phyloP scores from a whole-genome alignment of 1,140 invertebrate genomes.

The Diorhabda elongata region DNA sequence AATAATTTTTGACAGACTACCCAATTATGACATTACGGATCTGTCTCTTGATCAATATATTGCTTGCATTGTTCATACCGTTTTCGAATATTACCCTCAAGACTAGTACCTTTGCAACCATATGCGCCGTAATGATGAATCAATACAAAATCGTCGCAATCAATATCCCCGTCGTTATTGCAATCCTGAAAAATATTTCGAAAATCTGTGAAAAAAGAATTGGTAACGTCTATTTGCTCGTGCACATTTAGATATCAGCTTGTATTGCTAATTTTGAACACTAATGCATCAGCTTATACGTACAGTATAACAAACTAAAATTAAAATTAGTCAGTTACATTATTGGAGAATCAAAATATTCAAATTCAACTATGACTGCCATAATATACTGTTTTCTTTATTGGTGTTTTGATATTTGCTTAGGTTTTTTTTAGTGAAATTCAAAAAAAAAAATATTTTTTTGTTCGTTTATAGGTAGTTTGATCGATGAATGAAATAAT shows the following conservation, averaged over 20 bases:
- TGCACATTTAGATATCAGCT: background rate
- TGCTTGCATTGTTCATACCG: conserved; percentile 55
- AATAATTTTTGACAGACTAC: background rate
- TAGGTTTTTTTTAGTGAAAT: background rate
- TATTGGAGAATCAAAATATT: too few relatives aligned
- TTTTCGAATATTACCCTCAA: conserved; percentile 51
- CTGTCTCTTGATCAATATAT: conserved; percentile 40
- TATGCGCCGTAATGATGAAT: conserved; percentile 77
- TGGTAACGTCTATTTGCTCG: background rate
- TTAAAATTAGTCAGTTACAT: background rate
- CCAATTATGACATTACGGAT: background rate
- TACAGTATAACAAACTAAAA: background rate
- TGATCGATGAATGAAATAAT: background rate
- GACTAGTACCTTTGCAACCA: conserved; percentile 57
- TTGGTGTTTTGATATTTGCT: background rate
- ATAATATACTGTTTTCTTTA: too few relatives aligned
- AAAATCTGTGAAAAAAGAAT: background rate
- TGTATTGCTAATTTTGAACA: background rate
- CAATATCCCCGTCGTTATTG: conserved; percentile 67
- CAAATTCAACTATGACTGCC: too few relatives aligned
- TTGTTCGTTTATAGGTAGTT: background rate
- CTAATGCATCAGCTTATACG: background rate
- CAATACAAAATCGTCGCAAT: conserved; percentile 77
- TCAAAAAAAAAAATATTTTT: background rate
- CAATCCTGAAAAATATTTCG: conserved; percentile 63